These are phyloP conservation scores for Thymelicus lineola DNA, from an alignment of 2,888 invertebrate species.

Conservation along the genomic window DNA sequence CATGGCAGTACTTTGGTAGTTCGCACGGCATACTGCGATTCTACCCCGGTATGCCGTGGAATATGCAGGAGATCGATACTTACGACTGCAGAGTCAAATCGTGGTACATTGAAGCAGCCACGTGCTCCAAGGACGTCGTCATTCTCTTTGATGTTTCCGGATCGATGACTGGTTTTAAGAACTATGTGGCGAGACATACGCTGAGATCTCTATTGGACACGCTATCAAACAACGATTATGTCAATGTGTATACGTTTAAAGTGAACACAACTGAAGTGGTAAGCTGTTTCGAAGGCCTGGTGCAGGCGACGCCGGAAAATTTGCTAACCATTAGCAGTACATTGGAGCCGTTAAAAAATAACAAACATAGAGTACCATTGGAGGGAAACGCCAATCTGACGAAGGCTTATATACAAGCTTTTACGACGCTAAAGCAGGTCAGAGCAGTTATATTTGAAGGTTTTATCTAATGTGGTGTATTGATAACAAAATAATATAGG, in stretches of 20 bases:
- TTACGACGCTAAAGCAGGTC: constrained; percentile 91
- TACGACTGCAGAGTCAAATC: constrained; percentile 97
- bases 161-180: constrained; percentile 95
- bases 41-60: constrained; percentile 94
- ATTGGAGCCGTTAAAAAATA: constrained; percentile 78
- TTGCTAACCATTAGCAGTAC: constrained; percentile 89
- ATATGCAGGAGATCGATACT: constrained; percentile 84
- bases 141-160: constrained; percentile 98
- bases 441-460: constrained; percentile 49
- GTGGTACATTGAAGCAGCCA: constrained; percentile 99
- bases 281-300: constrained; percentile 93
- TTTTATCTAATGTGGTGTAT: neutral
- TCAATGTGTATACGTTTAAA: constrained; percentile 95
- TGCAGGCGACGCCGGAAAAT: constrained; percentile 96
- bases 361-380: constrained; percentile 84
- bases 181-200: constrained; percentile 93
- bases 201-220: constrained; percentile 96
- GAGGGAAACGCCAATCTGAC: constrained; percentile 94
- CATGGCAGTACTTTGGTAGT: constrained; percentile 99
- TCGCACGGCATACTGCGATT: constrained; percentile 96
- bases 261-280: constrained; percentile 90
- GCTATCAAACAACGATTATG: constrained; percentile 98
- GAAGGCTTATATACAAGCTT: constrained; percentile 92
- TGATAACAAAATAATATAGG: neutral
- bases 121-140: constrained; percentile 98